These are phyloP conservation scores for Pogonophryne albipinna DNA, from an alignment of 2,797 vertebrate species.

Conservation along the genomic window DNA sequence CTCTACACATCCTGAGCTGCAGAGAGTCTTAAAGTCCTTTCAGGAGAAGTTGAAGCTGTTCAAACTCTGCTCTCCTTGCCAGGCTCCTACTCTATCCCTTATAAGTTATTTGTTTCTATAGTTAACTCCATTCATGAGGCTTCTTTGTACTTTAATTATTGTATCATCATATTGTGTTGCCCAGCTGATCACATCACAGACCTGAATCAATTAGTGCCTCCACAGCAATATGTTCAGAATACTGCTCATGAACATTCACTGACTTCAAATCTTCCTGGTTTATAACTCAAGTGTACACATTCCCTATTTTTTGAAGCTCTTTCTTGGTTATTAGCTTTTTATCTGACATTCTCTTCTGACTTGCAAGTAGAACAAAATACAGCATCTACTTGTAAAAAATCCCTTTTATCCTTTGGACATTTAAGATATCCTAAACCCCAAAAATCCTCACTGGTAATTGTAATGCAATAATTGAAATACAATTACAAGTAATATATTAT, in stretches of 20 bases:
- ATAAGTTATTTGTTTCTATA: constrained; percentile 25
- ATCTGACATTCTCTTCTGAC: too few species aligned
- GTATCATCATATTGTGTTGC: constrained; percentile 28
- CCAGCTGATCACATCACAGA: constrained; percentile 30
- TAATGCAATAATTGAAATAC: too few species aligned
- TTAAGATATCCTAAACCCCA: too few species aligned
- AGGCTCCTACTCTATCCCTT: constrained; percentile 7
- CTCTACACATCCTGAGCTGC: constrained; percentile 14
- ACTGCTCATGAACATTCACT: constrained; percentile 6
- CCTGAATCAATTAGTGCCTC: constrained; percentile 26
- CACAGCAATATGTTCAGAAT: constrained; percentile 14
- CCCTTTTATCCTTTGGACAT: too few species aligned
- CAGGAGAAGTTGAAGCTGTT: background rate
- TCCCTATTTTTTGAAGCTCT: background rate
- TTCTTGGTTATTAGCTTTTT: background rate
- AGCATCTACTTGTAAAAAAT: too few species aligned
- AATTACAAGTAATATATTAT: too few species aligned
- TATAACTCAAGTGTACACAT: background rate
- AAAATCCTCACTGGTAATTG: too few species aligned
- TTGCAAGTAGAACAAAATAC: too few species aligned
- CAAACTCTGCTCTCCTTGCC: background rate
- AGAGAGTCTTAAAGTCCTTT: constrained; percentile 4
- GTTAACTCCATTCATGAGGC: constrained; percentile 16
- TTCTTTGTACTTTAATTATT: constrained; percentile 36
- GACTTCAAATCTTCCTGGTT: constrained; percentile 13